Evolutionary conservation across 2,888 invertebrate species (phyloP).

Genomic region (Palloptera scutellata): DNA sequence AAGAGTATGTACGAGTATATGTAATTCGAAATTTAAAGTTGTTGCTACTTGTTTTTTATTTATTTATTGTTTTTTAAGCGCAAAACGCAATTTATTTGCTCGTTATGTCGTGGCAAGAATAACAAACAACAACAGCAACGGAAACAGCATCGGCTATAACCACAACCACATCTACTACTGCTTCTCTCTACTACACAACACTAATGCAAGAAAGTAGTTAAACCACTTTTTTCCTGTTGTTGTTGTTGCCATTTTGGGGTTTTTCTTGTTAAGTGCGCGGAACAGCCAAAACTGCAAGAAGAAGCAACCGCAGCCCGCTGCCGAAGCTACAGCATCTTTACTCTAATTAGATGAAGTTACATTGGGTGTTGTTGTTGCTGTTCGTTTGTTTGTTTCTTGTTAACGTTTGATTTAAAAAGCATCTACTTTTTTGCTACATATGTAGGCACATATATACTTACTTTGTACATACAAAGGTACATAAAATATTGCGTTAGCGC

Average conservation of each 20-base stretch:
- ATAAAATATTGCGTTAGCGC: too few relatives aligned
- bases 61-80: background rate
- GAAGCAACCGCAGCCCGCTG: background rate
- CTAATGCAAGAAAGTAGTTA: slow-evolving; percentile 1
- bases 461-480: too few relatives aligned
- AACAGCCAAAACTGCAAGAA: background rate
- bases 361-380: background rate
- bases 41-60: background rate
- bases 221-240: slow-evolving; percentile 6
- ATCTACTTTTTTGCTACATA: background rate
- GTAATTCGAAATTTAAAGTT: background rate
- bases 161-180: background rate
- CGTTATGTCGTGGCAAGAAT: slow-evolving; percentile 6
- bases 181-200: background rate
- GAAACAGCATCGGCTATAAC: background rate
- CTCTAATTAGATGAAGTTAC: slow-evolving; percentile 3
- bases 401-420: too few relatives aligned
- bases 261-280: background rate
- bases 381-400: background rate
- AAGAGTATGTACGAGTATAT: too few relatives aligned
- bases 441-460: too few relatives aligned
- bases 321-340: background rate
- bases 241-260: background rate
- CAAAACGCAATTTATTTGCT: slow-evolving; percentile 7
- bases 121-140: background rate